Conservation (phyloP, 2,888 invertebrate genomes). For the Eristalinus aeneus region DNA sequence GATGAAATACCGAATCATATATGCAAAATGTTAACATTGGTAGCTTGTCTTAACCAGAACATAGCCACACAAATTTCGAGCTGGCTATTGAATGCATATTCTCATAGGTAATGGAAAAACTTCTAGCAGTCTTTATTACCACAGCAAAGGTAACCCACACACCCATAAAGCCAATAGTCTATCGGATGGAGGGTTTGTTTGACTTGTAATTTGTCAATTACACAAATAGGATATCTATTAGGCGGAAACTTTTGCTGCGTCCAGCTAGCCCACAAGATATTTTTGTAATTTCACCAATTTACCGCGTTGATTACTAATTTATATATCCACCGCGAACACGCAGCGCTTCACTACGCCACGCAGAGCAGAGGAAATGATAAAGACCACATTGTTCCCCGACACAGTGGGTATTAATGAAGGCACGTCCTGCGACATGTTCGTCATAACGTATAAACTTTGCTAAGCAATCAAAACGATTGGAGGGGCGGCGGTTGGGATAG, state of each 20-base stretch:
- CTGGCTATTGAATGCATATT: neutral
- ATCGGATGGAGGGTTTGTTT: conserved; percentile 6
- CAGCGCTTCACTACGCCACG: neutral
- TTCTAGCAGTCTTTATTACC: neutral
- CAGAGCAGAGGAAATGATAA: conserved; percentile 42
- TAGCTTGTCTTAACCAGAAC: neutral
- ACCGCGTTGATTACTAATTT: conserved; percentile 69
- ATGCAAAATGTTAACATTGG: neutral
- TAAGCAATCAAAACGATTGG: conserved; percentile 67
- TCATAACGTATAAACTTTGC: conserved; percentile 67
- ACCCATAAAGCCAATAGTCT: neutral
- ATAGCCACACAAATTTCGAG: neutral
- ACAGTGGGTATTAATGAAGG: conserved; percentile 68
- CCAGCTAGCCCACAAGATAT: conserved; percentile 16
- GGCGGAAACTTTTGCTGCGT: conserved; percentile 26
- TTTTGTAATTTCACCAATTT: conserved; percentile 65
- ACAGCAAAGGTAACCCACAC: neutral
- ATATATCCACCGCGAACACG: conserved; percentile 20
- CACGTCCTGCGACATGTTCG: conserved; percentile 67
- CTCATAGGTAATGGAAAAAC: neutral
- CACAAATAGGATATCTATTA: conserved; percentile 54
- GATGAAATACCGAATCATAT: too few species aligned
- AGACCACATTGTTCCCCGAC: conserved; percentile 61
- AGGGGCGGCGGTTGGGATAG: neutral
- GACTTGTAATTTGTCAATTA: conserved; percentile 61